A percentile compares a stretch with the other conserved stretches of the same genome.
Evolutionary conservation across 2,888 invertebrate species (phyloP).

Genomic region (Papilio protenor): DNA sequence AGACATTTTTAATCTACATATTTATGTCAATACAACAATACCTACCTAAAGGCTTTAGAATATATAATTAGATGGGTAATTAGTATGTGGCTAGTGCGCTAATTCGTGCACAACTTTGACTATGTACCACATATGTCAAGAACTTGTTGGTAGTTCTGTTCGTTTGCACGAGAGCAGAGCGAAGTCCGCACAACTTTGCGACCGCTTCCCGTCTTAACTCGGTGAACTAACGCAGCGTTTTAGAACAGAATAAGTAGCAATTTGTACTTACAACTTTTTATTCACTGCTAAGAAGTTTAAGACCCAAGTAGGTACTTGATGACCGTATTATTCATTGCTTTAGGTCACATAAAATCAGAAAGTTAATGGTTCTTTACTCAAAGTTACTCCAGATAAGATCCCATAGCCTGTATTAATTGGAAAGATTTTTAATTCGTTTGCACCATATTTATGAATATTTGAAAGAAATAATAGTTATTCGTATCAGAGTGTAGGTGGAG

Average conservation of each 20-base stretch:
- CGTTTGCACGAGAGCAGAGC: constrained; percentile 11
- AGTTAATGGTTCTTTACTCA: no score
- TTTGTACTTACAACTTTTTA: neutral
- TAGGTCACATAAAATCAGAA: no score
- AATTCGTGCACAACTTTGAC: constrained; percentile 4
- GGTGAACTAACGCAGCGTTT: constrained; percentile 22
- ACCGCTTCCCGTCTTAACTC: constrained; percentile 33
- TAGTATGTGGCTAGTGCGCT: constrained; percentile 3
- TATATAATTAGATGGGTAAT: neutral
- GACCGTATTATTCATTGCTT: no score
- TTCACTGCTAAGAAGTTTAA: neutral
- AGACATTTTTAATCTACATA: neutral
- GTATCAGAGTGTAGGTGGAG: neutral
- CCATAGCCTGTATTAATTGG: neutral
- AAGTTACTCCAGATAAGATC: no score
- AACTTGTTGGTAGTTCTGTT: constrained; percentile 24
- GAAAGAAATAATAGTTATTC: neutral
- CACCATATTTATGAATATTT: neutral
- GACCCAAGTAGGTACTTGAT: neutral
- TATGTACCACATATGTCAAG: constrained; percentile 5
- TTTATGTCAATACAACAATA: neutral
- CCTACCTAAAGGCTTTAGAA: neutral
- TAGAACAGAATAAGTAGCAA: neutral
- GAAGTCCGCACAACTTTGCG: constrained; percentile 18
- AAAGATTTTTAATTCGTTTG: neutral